Evolutionary conservation across 2,797 vertebrate genomes (phyloP).

Genomic region (Xiphorhynchus erythropygius): DNA sequence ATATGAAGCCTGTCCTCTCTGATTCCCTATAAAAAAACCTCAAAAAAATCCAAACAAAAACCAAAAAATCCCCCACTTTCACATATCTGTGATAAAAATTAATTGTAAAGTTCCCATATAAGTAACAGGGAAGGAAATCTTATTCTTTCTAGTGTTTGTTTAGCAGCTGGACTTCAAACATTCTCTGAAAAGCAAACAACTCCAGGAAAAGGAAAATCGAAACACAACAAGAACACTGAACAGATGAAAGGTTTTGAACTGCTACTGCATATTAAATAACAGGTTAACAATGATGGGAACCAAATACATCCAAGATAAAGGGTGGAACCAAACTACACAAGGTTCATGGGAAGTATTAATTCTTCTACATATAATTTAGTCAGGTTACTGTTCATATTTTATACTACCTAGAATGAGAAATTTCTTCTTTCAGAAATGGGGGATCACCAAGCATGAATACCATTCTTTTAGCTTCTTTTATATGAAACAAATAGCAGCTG

Average conservation of each 20-base stretch:
- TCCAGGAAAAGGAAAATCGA: constrained; percentile 60
- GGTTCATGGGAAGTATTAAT: background rate
- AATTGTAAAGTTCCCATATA: background rate
- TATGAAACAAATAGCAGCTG: background rate
- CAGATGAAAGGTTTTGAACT: constrained; percentile 34
- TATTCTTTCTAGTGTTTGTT: constrained; percentile 46
- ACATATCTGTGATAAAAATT: background rate
- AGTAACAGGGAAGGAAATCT: constrained; percentile 45
- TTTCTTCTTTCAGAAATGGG: background rate
- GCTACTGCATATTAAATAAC: constrained; percentile 17
- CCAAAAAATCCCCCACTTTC: background rate
- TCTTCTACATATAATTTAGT: background rate
- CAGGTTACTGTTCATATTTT: background rate
- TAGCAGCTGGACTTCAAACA: constrained; percentile 50
- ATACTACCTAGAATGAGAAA: background rate
- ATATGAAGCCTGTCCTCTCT: background rate
- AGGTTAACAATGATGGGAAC: constrained; percentile 60
- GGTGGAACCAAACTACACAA: background rate
- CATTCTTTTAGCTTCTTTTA: background rate
- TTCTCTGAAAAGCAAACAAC: constrained; percentile 47
- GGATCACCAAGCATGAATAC: background rate
- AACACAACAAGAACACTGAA: constrained; percentile 9
- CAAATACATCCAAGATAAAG: constrained; percentile 15
- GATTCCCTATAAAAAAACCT: background rate
- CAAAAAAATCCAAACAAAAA: background rate